A percentile compares a stretch with the other conserved stretches of the same genome.
phyloP scores from a whole-genome alignment of 1,140 invertebrate species.

The Panagrolaimus sp. region DNA sequence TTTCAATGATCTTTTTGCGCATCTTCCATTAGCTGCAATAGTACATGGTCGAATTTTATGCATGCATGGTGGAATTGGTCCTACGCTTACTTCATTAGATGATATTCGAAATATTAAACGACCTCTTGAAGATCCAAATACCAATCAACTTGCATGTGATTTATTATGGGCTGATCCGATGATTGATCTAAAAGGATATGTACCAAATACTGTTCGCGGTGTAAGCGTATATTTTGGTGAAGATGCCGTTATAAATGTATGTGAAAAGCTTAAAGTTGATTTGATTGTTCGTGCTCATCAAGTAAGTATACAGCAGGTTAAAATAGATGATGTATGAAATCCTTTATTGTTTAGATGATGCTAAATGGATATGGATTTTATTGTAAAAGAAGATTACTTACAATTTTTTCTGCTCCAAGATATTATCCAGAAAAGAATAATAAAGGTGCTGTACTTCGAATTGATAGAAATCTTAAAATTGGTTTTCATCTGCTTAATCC shows the following conservation, averaged over 20 bases:
- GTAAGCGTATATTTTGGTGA: conserved; percentile 35
- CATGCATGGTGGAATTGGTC: conserved; percentile 70
- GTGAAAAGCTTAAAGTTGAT: conserved; percentile 31
- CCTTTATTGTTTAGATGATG: conserved; percentile 16
- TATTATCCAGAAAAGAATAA: conserved; percentile 32
- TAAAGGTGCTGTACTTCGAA: conserved; percentile 20
- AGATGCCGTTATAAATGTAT: conserved; percentile 25
- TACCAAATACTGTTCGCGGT: conserved; percentile 67
- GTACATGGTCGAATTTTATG: conserved; percentile 78
- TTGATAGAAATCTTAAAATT: conserved; percentile 17
- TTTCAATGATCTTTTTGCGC: conserved; percentile 17
- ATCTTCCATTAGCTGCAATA: conserved; percentile 67
- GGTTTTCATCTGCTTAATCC: not conserved
- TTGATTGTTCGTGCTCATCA: conserved; percentile 26
- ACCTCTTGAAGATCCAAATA: conserved; percentile 15
- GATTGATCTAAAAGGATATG: conserved; percentile 53
- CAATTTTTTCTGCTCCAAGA: conserved; percentile 36
- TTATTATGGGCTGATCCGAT: conserved; percentile 23
- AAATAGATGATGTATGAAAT: no score
- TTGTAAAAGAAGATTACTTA: conserved; percentile 27
- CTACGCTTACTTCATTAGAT: conserved; percentile 9
- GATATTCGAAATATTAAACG: conserved; percentile 20
- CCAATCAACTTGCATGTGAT: conserved; percentile 13
- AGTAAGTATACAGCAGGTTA: no score
- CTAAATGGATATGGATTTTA: conserved; percentile 28